Conservation (phyloP, 1,140 invertebrate genomes). For the Homarus americanus region DNA sequence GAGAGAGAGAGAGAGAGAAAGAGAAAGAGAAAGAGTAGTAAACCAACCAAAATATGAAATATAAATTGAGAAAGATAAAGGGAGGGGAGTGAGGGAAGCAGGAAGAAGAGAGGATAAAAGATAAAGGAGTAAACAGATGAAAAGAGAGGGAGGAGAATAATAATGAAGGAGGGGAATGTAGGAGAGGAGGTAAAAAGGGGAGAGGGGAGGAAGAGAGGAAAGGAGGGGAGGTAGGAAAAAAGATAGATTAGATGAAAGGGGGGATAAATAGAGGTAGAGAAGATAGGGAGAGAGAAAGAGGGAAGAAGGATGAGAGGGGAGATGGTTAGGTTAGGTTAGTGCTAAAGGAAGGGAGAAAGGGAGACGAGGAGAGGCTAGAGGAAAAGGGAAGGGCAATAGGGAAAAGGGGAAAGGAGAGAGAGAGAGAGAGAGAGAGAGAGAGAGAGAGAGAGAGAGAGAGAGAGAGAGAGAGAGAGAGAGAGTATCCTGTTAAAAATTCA, state of each 20-base stretch:
- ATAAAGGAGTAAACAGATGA: too few relatives aligned
- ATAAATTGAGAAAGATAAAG: not conserved
- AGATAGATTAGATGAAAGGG: too few relatives aligned
- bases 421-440: not conserved
- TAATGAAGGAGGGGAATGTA: too few relatives aligned
- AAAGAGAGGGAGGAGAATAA: too few relatives aligned
- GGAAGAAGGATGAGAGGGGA: not conserved
- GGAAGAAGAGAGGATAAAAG: not conserved
- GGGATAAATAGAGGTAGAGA: too few relatives aligned
- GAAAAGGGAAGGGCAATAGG: not conserved
- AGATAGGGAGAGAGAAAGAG: not conserved
- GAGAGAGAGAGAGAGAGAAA: too few relatives aligned
- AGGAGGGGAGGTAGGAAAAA: not conserved
- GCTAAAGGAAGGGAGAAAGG: not conserved
- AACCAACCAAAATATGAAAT: not conserved
- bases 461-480: not conserved
- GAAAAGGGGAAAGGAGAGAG: not conserved
- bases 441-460: not conserved
- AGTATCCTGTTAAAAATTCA: too few relatives aligned
- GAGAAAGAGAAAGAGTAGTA: not conserved
- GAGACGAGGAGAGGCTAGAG: too few relatives aligned
- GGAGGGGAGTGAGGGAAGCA: not conserved
- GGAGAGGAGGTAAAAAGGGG: too few relatives aligned
- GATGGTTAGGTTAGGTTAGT: not conserved
- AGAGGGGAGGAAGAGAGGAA: not conserved